Evolutionary conservation across 2,797 vertebrate genomes (phyloP), one percentile per base, ranked within the genome.

Genomic region (Margarornis squamiger): DNA sequence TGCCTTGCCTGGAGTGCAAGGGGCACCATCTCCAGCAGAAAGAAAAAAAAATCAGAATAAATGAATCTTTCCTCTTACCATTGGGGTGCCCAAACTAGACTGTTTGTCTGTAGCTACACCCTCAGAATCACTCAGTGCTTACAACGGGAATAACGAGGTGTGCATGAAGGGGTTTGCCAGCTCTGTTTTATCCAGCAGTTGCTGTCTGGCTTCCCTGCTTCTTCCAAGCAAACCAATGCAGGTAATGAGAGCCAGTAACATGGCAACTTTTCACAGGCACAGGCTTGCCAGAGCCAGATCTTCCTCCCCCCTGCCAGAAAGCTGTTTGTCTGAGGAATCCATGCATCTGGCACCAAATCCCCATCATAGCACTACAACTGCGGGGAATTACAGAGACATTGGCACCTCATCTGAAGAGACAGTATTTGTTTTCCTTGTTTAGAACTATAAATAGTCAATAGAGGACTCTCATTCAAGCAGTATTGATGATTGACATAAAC

Each of bases 371-470:
- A 87, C 68, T 85, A 71, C 58, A 87, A 94, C 91, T 91, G 81
- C 0, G 38, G 88, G 88, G 91, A 86, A 91, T 87, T 94, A 86
- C 32, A 86, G 94, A 92, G 95, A 96, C 43, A 55, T 78, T 96
- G 93, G 93, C 94, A 96, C 81, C 61, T 95, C 62, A 29, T 96
- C 88, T 95, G 89, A 97, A 93, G 78, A 96, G 77, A 93, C 93
- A 91, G 90, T 95, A 95, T 94, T 97, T 97, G 94, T 96, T 96
- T 97, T 83, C 71, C 87, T 94, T 93, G 67, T 94, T 96, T 90
- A 88, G 75, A 89, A 68, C 75, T 88, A 91, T 91, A 96, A 93
- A 96, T 86, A 96, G 95, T 95, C 92, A 96, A 95, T 77, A 96
- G 38, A 96, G 68, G 75, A 92, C 72, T 85, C 52, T 93, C 68